phyloP scores from a whole-genome alignment of 1,140 invertebrate genomes.

The Drosophila sturtevanti region DNA sequence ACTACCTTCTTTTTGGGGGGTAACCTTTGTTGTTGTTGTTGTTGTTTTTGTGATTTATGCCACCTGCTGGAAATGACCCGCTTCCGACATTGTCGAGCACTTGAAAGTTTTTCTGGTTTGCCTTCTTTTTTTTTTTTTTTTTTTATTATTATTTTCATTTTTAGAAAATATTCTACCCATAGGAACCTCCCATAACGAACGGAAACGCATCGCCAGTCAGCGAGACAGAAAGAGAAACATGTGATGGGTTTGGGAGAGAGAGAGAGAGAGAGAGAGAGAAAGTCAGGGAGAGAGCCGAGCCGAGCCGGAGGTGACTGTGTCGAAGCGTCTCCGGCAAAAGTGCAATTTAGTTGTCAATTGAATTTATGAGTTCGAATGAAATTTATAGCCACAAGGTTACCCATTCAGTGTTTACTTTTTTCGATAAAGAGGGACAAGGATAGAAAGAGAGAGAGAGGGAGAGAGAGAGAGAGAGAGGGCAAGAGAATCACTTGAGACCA shows the following conservation, averaged over 20 bases:
- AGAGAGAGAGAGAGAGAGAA: background rate
- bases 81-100: conserved; percentile 74
- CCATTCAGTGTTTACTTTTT: conserved; percentile 15
- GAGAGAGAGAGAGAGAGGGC: too few species aligned
- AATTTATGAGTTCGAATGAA: conserved; percentile 74
- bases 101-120: conserved; percentile 68
- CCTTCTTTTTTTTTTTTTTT: background rate
- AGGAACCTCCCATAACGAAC: conserved; percentile 45
- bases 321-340: conserved; percentile 80
- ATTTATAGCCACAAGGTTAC: conserved; percentile 54
- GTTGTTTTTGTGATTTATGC: conserved; percentile 70
- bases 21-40: conserved; percentile 25
- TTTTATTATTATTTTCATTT: conserved; percentile 1
- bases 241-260: too few species aligned
- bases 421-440: too few species aligned
- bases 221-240: background rate
- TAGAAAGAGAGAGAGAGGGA: too few species aligned
- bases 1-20: conserved; percentile 51
- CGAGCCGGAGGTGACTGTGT: conserved; percentile 82
- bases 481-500: conserved; percentile 63
- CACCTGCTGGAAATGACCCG: conserved; percentile 71
- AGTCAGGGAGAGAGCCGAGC: conserved; percentile 35
- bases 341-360: conserved; percentile 82
- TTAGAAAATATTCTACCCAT: conserved; percentile 4
- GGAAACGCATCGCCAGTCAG: conserved; percentile 66